These are phyloP conservation scores for Eunapius fragilis DNA, from an alignment of 37 sponge, comb jelly and placozoan genomes.

Conservation along the genomic window DNA sequence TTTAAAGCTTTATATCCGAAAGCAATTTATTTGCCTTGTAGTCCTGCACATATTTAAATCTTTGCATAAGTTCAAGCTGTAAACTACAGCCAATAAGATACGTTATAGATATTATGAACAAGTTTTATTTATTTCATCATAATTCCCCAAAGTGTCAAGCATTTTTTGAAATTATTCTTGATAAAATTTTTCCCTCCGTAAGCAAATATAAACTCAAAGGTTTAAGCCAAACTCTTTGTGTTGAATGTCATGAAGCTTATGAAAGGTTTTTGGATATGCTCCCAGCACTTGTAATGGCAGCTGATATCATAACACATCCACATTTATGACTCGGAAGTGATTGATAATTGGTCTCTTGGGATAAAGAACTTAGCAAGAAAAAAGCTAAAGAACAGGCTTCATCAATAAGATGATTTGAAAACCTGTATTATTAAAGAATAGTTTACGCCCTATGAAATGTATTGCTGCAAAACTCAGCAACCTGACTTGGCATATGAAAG, in stretches of 20 bases:
- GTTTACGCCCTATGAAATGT: too few relatives aligned
- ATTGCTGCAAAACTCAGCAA: too few relatives aligned
- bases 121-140: constrained; percentile 33
- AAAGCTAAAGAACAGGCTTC: constrained; percentile 48
- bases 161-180: constrained; percentile 24
- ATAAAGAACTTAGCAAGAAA: constrained; percentile 51
- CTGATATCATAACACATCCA: constrained; percentile 58
- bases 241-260: constrained; percentile 52
- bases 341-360: constrained; percentile 72
- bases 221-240: constrained; percentile 61
- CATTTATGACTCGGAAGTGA: constrained; percentile 7
- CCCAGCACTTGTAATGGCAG: constrained; percentile 34
- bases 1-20: not conserved
- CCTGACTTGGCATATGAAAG: too few relatives aligned
- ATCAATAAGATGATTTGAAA: not conserved
- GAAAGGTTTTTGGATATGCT: constrained; percentile 56
- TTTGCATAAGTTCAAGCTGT: too few relatives aligned
- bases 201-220: constrained; percentile 48
- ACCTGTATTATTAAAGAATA: not conserved
- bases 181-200: constrained; percentile 9
- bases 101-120: too few relatives aligned
- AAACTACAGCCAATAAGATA: too few relatives aligned
- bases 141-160: constrained; percentile 59
- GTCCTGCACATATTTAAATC: too few relatives aligned
- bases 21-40: too few relatives aligned